phyloP scores from a whole-genome alignment of 2,113 vertebrate genomes.

The Cricetomys ansorgei region DNA sequence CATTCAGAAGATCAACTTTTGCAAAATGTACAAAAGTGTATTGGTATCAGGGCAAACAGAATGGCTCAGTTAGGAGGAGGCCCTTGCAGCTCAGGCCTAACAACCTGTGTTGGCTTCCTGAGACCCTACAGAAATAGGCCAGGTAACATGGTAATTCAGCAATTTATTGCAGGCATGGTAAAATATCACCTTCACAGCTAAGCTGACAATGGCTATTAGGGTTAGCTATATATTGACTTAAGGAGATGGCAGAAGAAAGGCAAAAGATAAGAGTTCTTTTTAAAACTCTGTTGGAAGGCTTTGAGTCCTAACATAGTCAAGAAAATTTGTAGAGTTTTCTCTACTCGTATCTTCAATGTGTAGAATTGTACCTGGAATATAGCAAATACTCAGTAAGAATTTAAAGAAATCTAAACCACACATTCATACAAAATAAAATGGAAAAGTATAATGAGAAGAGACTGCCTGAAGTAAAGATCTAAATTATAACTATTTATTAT shows the following conservation, averaged over 20 bases:
- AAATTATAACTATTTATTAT: constrained; percentile 15
- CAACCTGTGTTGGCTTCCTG: no score
- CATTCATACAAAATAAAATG: neutral
- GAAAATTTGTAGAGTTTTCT: neutral
- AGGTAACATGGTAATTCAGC: constrained; percentile 11
- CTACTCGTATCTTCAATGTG: neutral
- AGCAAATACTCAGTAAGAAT: neutral
- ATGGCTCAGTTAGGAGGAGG: neutral
- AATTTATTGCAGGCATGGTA: neutral
- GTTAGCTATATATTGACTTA: neutral
- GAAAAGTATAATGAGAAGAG: neutral
- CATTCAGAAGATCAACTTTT: neutral
- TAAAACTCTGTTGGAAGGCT: neutral
- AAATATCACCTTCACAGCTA: constrained; percentile 21
- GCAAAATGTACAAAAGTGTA: neutral
- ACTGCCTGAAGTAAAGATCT: neutral
- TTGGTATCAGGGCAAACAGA: neutral
- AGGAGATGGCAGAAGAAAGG: neutral
- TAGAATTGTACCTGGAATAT: neutral
- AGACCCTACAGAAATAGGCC: neutral
- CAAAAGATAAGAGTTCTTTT: constrained; percentile 6
- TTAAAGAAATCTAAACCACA: constrained; percentile 13
- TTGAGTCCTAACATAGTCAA: neutral
- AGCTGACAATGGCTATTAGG: neutral
- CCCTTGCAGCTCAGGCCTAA: no score